A percentile compares a stretch with the other conserved stretches of the same genome.
phyloP scores from a whole-genome alignment of 2,797 vertebrate species.

The Setipinna tenuifilis region DNA sequence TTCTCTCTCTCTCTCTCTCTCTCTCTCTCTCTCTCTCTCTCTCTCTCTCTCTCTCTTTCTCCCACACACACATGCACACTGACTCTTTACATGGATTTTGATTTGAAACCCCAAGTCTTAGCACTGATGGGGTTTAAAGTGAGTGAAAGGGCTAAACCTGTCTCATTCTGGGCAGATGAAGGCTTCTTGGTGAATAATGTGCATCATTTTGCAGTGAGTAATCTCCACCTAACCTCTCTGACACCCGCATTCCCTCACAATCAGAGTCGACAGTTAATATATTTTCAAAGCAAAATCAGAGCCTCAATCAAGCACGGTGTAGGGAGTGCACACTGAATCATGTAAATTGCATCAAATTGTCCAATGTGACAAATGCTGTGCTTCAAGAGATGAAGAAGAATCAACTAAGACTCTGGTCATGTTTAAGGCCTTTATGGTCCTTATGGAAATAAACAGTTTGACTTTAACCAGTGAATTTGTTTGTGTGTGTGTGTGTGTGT shows the following conservation, averaged over 20 bases:
- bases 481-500: slow-evolving; percentile 11
- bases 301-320: slow-evolving; percentile 22
- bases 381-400: slow-evolving; percentile 7
- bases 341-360: slow-evolving; percentile 22
- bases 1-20: neutral
- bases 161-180: neutral
- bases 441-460: slow-evolving; percentile 12
- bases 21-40: no score
- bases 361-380: slow-evolving; percentile 12
- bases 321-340: neutral
- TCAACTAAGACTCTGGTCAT: slow-evolving; percentile 5
- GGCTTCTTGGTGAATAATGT: neutral
- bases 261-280: slow-evolving; percentile 29
- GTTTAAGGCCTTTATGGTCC: slow-evolving; percentile 1
- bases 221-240: slow-evolving; percentile 4
- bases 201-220: neutral
- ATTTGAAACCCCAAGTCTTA: neutral
- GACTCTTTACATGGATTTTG: neutral
- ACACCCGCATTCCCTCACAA: slow-evolving; percentile 5
- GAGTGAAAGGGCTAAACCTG: neutral
- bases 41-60: no score
- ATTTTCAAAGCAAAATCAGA: neutral
- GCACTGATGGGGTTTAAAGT: neutral
- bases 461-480: neutral
- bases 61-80: no score